These are phyloP conservation scores for Paratrypauchen microcephalus DNA, from an alignment of 2,797 vertebrate genomes.

Conservation along the genomic window DNA sequence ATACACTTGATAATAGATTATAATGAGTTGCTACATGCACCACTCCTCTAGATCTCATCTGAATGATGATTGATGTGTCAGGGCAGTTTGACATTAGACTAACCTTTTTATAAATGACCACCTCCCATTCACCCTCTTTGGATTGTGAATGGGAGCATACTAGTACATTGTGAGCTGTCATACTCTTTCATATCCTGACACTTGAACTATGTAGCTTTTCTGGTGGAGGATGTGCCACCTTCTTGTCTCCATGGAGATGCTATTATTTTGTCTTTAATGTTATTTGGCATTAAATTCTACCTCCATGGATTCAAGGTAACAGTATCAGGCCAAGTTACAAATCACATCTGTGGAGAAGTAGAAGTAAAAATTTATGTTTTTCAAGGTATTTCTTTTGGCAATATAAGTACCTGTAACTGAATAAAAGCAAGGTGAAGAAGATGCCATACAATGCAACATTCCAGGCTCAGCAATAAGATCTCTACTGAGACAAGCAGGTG, in stretches of 20 bases:
- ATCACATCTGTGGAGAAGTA: too few relatives aligned
- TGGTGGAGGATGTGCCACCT: too few relatives aligned
- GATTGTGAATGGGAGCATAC: background rate
- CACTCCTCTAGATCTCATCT: conserved; percentile 16
- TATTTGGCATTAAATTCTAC: too few relatives aligned
- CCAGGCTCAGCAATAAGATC: background rate
- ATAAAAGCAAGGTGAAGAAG: background rate
- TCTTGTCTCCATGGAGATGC: too few relatives aligned
- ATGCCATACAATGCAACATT: background rate
- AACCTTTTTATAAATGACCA: conserved; percentile 27
- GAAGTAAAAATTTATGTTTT: background rate
- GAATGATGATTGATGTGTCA: conserved; percentile 26
- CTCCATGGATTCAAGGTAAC: too few relatives aligned
- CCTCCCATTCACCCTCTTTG: conserved; percentile 20
- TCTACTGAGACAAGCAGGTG: background rate
- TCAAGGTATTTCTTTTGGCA: background rate
- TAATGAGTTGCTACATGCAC: conserved; percentile 29
- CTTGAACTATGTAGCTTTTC: too few relatives aligned
- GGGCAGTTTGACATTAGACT: conserved; percentile 32
- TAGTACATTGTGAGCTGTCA: too few relatives aligned
- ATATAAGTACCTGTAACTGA: background rate
- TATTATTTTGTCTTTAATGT: too few relatives aligned
- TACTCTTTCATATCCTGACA: too few relatives aligned
- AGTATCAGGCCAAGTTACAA: too few relatives aligned
- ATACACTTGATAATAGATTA: conserved; percentile 30